Conservation (phyloP, 2,888 invertebrate species). For the Ommatoiulus sabulosus region DNA sequence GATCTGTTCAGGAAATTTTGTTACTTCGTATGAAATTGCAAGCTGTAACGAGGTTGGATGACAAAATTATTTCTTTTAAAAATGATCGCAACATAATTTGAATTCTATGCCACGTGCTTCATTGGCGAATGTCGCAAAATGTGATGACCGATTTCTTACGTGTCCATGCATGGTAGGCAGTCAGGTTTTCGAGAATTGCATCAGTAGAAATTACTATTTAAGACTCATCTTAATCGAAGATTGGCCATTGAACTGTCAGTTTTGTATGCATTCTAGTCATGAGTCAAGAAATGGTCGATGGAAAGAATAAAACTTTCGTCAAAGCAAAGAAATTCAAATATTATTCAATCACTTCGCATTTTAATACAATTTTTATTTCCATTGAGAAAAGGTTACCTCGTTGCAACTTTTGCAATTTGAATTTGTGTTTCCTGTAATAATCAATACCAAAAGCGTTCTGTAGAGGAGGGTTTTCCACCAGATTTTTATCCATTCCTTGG, state of each 20-base stretch:
- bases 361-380: neutral
- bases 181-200: neutral
- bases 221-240: neutral
- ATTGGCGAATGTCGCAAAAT: too few relatives aligned
- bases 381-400: neutral
- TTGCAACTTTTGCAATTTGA: neutral
- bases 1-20: neutral
- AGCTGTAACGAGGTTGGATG: neutral
- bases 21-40: neutral
- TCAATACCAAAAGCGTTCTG: neutral
- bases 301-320: too few relatives aligned
- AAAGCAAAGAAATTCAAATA: too few relatives aligned
- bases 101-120: too few relatives aligned
- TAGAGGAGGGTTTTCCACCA: conserved; percentile 1
- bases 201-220: neutral
- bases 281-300: too few relatives aligned
- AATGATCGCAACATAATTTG: neutral
- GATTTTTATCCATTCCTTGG: conserved; percentile 19
- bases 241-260: too few relatives aligned
- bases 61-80: neutral
- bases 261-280: too few relatives aligned
- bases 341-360: too few relatives aligned
- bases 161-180: neutral
- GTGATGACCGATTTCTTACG: too few relatives aligned
- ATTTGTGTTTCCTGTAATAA: neutral